Conservation (phyloP, 2,113 vertebrate genomes). For the Cynoglossus semilaevis region DNA sequence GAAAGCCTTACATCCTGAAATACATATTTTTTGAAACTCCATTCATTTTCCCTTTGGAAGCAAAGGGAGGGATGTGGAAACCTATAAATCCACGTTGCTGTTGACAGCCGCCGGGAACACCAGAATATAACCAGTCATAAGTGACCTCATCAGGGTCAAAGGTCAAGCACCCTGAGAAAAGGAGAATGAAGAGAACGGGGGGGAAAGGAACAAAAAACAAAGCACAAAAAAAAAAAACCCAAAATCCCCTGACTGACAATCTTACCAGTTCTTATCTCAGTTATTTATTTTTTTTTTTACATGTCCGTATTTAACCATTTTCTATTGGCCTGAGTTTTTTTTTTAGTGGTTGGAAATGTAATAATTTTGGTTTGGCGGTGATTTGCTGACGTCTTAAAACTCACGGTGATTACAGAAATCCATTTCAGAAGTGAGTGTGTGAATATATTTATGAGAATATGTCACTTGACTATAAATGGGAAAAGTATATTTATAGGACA, state of each 20-base stretch:
- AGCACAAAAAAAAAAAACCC: neutral
- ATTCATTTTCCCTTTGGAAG: slow-evolving; percentile 13
- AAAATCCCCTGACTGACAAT: neutral
- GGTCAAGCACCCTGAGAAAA: slow-evolving; percentile 46
- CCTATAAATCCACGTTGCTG: slow-evolving; percentile 46
- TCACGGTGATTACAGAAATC: too few relatives aligned
- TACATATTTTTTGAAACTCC: slow-evolving; percentile 16
- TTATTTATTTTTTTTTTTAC: neutral
- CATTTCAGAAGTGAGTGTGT: too few relatives aligned
- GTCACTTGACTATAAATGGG: too few relatives aligned
- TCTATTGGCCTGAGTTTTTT: neutral
- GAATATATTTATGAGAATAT: too few relatives aligned
- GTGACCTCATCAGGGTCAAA: slow-evolving; percentile 52
- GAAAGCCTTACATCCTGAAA: slow-evolving; percentile 53
- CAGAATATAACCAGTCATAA: slow-evolving; percentile 47
- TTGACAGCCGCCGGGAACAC: slow-evolving; percentile 57
- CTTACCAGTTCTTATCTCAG: neutral
- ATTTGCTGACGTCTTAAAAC: neutral
- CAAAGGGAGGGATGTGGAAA: slow-evolving; percentile 47
- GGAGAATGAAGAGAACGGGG: slow-evolving; percentile 1
- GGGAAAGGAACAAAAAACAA: slow-evolving; percentile 2
- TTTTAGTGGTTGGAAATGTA: neutral
- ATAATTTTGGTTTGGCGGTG: neutral
- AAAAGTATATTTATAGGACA: too few relatives aligned
- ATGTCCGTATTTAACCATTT: neutral